These are phyloP conservation scores for Xestobium rufovillosum DNA, from an alignment of 2,888 invertebrate genomes.

Conservation along the genomic window DNA sequence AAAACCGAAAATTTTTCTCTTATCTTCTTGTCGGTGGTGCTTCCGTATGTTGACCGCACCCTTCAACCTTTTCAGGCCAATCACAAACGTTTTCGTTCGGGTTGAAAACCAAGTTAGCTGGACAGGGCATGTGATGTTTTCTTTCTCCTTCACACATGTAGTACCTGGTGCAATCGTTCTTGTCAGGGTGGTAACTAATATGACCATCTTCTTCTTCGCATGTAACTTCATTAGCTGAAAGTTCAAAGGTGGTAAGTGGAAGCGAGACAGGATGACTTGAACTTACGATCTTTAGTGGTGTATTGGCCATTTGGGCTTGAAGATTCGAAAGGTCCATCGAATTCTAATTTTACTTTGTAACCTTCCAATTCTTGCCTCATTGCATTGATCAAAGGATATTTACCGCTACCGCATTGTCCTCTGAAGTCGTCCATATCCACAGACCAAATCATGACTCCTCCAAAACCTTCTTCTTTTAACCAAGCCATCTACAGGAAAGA, in stretches of 20 bases:
- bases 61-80: slow-evolving; percentile 92
- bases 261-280: too few relatives aligned
- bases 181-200: slow-evolving; percentile 87
- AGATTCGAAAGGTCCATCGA: slow-evolving; percentile 80
- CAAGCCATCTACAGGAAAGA: slow-evolving; percentile 71
- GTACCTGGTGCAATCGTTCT: slow-evolving; percentile 87
- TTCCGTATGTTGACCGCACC: slow-evolving; percentile 66
- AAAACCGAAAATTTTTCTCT: slow-evolving; percentile 9
- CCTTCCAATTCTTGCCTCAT: slow-evolving; percentile 78
- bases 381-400: slow-evolving; percentile 81
- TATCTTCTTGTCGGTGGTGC: slow-evolving; percentile 48
- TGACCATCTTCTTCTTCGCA: slow-evolving; percentile 94
- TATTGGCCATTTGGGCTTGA: slow-evolving; percentile 65
- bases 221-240: slow-evolving; percentile 74
- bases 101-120: slow-evolving; percentile 86
- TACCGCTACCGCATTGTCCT: slow-evolving; percentile 83
- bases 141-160: slow-evolving; percentile 95
- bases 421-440: slow-evolving; percentile 94
- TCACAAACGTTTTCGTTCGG: slow-evolving; percentile 90
- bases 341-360: slow-evolving; percentile 75
- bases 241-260: too few relatives aligned
- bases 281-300: slow-evolving; percentile 85
- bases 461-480: slow-evolving; percentile 89
- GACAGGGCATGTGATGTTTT: slow-evolving; percentile 94
- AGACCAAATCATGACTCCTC: slow-evolving; percentile 96